Conservation (phyloP, 1,140 invertebrate genomes). For the Drosophila gunungcola region DNA sequence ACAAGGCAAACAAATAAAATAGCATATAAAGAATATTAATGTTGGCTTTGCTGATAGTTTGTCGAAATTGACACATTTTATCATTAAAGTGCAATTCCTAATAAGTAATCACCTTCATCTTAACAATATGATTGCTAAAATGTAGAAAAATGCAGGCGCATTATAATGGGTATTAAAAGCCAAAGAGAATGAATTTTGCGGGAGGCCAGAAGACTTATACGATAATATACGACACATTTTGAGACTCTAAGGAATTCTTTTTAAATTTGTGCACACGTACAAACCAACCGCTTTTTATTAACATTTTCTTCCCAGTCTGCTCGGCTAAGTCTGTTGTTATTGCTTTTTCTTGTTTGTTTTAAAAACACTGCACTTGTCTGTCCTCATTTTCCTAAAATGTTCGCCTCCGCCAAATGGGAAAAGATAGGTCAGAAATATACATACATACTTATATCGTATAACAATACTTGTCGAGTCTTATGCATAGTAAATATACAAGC, state of each 20-base stretch:
- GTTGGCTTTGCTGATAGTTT: too few relatives aligned
- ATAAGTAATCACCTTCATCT: too few relatives aligned
- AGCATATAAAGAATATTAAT: too few relatives aligned
- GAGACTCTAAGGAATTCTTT: background rate
- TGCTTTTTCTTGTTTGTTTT: constrained; percentile 5
- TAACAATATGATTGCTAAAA: too few relatives aligned
- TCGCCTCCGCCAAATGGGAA: constrained; percentile 8
- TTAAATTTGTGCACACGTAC: background rate
- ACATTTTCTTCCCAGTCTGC: constrained; percentile 9
- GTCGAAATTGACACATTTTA: too few relatives aligned
- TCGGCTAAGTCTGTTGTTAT: constrained; percentile 7
- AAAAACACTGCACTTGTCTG: constrained; percentile 22
- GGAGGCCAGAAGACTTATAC: too few relatives aligned
- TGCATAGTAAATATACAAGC: constrained; percentile 10
- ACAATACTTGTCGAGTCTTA: constrained; percentile 33
- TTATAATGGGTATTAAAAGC: too few relatives aligned
- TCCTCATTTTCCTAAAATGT: constrained; percentile 29
- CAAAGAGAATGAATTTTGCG: too few relatives aligned
- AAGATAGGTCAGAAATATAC: constrained; percentile 28
- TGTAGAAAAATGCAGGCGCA: too few relatives aligned
- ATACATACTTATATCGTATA: constrained; percentile 3
- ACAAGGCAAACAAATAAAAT: background rate
- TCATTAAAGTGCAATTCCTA: too few relatives aligned
- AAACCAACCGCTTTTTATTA: constrained; percentile 5
- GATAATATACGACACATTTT: background rate